Conservation (phyloP, 2,888 invertebrate species). For the Pammene fasciana region DNA sequence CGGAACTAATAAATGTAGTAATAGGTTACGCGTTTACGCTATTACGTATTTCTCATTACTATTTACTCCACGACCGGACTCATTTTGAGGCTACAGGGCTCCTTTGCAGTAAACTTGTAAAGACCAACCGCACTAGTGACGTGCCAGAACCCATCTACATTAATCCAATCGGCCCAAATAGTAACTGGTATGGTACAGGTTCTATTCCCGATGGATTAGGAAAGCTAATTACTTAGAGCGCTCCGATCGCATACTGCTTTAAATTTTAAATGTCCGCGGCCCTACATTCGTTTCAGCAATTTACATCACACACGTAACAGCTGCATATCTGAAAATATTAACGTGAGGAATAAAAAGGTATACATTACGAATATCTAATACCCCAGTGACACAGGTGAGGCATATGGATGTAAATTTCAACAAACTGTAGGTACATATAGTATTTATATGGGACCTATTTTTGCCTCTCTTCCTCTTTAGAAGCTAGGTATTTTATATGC, state of each 20-base stretch:
- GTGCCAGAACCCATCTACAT: slow-evolving; percentile 19
- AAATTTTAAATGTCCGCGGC: slow-evolving; percentile 20
- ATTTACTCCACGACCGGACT: background rate
- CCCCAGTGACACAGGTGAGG: background rate
- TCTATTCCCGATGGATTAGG: slow-evolving; percentile 23
- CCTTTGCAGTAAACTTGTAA: slow-evolving; percentile 2
- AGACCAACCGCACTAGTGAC: slow-evolving; percentile 7
- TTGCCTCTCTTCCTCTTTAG: background rate
- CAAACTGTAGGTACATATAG: background rate
- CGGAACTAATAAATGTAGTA: background rate
- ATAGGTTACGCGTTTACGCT: too few species aligned
- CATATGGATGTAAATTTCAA: background rate
- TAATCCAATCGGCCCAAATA: slow-evolving; percentile 27
- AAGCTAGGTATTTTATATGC: background rate
- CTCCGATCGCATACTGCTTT: slow-evolving; percentile 17
- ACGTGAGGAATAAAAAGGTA: slow-evolving; percentile 7
- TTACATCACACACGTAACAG: slow-evolving; percentile 21
- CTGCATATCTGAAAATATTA: slow-evolving; percentile 11
- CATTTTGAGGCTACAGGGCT: background rate
- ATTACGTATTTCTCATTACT: background rate
- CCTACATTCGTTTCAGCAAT: slow-evolving; percentile 15
- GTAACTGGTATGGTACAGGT: slow-evolving; percentile 19
- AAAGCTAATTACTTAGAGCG: slow-evolving; percentile 36
- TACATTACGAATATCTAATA: background rate
- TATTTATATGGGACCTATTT: background rate